Conservation (phyloP, 2,113 vertebrate species). For the Strix uralensis region DNA sequence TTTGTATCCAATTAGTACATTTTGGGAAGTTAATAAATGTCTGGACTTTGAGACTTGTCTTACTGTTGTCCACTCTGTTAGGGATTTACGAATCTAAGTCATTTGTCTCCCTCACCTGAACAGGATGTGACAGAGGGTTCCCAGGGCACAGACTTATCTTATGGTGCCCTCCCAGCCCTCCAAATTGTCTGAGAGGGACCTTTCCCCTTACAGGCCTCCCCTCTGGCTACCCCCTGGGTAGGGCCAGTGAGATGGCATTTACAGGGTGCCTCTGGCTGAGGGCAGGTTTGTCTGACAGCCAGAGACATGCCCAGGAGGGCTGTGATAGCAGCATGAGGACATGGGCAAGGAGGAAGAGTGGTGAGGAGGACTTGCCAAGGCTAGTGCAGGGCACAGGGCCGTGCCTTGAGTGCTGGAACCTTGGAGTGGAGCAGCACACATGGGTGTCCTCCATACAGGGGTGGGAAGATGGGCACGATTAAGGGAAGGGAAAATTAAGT, state of each 20-base stretch:
- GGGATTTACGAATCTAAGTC: too few species aligned
- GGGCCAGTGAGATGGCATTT: not conserved
- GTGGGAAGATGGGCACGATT: accelerated
- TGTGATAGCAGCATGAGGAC: not conserved
- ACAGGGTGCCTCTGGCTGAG: not conserved
- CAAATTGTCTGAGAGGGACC: not conserved
- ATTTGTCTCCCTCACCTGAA: too few species aligned
- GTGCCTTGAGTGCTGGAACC: not conserved
- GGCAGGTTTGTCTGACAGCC: not conserved
- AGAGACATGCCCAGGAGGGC: not conserved
- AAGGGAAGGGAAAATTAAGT: not conserved
- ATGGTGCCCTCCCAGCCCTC: not conserved
- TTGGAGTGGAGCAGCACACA: not conserved
- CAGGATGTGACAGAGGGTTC: not conserved
- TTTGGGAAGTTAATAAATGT: too few species aligned
- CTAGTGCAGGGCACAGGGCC: accelerated
- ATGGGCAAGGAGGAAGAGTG: not conserved
- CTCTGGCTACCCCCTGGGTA: not conserved
- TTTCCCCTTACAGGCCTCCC: not conserved
- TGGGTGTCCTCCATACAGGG: not conserved
- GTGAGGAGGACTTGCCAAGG: not conserved
- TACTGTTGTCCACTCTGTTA: too few species aligned
- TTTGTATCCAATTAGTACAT: too few species aligned
- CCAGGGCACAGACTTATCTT: not conserved
- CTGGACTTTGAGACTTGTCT: too few species aligned